Conservation (phyloP, 2,113 vertebrate genomes). For the Xenopus borealis region DNA sequence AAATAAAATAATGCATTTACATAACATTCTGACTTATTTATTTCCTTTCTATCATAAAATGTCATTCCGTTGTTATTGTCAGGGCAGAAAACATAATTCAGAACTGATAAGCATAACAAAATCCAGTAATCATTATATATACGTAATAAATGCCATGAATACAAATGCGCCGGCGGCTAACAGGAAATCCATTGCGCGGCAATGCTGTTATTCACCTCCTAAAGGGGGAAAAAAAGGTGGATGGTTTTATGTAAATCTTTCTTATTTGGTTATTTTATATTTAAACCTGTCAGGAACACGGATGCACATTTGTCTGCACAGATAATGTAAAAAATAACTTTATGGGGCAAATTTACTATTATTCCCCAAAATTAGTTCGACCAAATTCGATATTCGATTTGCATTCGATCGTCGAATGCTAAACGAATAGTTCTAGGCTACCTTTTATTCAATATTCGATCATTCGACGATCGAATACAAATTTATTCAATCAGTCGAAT, state of each 20-base stretch:
- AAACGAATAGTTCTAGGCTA: too few relatives aligned
- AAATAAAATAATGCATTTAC: not conserved
- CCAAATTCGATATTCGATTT: too few relatives aligned
- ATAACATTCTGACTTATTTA: conserved; percentile 1
- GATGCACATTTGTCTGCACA: too few relatives aligned
- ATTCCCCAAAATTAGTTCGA: too few relatives aligned
- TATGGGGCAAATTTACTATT: too few relatives aligned
- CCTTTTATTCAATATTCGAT: too few relatives aligned
- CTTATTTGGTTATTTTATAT: not conserved
- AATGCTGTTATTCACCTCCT: not conserved
- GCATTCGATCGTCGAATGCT: too few relatives aligned
- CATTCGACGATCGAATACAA: too few relatives aligned
- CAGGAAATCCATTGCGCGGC: not conserved
- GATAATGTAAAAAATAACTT: too few relatives aligned
- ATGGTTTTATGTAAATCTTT: not conserved
- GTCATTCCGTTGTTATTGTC: not conserved
- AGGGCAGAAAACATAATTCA: not conserved
- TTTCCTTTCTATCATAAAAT: not conserved
- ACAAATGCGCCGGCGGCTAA: not conserved
- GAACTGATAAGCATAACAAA: not conserved
- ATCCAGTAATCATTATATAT: not conserved
- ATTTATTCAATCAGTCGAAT: too few relatives aligned
- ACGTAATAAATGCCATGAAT: not conserved
- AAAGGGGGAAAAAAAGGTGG: not conserved
- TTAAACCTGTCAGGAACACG: not conserved